These are phyloP conservation scores for Sarcophaga rosellei DNA, from an alignment of 2,888 invertebrate genomes.

Conservation along the genomic window DNA sequence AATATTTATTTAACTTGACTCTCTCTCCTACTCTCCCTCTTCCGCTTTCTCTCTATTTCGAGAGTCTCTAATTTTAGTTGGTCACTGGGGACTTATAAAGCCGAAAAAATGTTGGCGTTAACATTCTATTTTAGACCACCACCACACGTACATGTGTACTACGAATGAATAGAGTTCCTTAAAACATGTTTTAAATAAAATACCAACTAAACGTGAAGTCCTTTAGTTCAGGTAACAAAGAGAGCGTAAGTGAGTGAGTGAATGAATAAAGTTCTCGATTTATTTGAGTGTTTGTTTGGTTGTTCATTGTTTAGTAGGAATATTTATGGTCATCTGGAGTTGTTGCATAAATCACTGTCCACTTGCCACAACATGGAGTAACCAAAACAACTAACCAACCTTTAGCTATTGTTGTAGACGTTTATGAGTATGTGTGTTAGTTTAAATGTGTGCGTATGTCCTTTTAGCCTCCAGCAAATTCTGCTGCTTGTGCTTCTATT, in stretches of 20 bases:
- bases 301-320: constrained; percentile 70
- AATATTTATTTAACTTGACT: constrained; percentile 77
- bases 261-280: not conserved
- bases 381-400: not conserved
- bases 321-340: constrained; percentile 79
- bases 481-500: not conserved
- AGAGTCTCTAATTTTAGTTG: constrained; percentile 75
- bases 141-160: not conserved
- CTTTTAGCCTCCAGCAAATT: constrained; percentile 53
- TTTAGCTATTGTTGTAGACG: too few relatives aligned
- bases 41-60: not conserved
- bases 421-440: too few relatives aligned
- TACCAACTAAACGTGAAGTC: constrained; percentile 65
- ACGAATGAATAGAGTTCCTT: too few relatives aligned
- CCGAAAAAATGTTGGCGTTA: not conserved
- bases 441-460: not conserved
- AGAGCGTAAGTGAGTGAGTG: too few relatives aligned
- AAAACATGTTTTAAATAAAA: constrained; percentile 35
- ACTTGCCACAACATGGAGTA: constrained; percentile 25
- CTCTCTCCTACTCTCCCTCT: not conserved
- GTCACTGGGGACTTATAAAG: constrained; percentile 74
- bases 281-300: constrained; percentile 25
- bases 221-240: constrained; percentile 39
- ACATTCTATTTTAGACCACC: constrained; percentile 18
- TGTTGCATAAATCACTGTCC: constrained; percentile 79